Evolutionary conservation across 2,888 invertebrate genomes (phyloP).

Genomic region (Parapristionchus giblindavisi): DNA sequence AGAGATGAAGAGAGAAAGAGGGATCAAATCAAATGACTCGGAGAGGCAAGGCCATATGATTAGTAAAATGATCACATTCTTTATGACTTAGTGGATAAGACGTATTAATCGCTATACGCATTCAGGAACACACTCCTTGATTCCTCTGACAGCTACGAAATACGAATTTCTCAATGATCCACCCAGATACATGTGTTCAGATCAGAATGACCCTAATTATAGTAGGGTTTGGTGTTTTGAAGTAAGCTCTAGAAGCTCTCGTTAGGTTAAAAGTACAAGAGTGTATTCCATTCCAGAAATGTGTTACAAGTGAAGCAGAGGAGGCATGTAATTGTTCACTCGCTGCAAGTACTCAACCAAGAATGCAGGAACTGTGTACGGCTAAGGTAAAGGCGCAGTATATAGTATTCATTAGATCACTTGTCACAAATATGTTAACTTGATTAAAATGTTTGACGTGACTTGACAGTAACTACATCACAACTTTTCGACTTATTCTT

Average conservation of each 20-base stretch:
- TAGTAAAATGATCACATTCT: too few species aligned
- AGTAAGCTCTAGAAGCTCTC: slow-evolving; percentile 39
- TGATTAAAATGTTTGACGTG: neutral
- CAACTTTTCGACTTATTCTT: neutral
- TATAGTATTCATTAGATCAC: too few species aligned
- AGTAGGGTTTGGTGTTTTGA: slow-evolving; percentile 63
- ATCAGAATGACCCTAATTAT: slow-evolving; percentile 53
- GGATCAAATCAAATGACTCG: too few species aligned
- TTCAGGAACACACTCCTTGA: slow-evolving; percentile 64
- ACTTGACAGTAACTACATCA: neutral
- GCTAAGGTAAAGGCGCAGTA: neutral
- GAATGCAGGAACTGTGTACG: slow-evolving; percentile 52
- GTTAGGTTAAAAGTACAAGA: neutral
- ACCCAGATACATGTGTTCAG: slow-evolving; percentile 53
- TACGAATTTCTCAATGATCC: slow-evolving; percentile 68
- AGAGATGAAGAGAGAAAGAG: too few species aligned
- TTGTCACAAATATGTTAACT: neutral
- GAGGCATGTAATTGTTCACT: slow-evolving; percentile 60
- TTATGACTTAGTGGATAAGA: too few species aligned
- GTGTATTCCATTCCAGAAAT: slow-evolving; percentile 46
- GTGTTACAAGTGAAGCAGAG: slow-evolving; percentile 56
- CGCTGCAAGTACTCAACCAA: slow-evolving; percentile 54
- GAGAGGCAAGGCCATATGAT: too few species aligned
- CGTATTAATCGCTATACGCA: neutral
- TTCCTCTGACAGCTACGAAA: slow-evolving; percentile 62